Percentiles rank a stretch among this genome's conserved stretches.
phyloP scores from a whole-genome alignment of 2,888 invertebrate species.

The Nesidiocoris tenuis region DNA sequence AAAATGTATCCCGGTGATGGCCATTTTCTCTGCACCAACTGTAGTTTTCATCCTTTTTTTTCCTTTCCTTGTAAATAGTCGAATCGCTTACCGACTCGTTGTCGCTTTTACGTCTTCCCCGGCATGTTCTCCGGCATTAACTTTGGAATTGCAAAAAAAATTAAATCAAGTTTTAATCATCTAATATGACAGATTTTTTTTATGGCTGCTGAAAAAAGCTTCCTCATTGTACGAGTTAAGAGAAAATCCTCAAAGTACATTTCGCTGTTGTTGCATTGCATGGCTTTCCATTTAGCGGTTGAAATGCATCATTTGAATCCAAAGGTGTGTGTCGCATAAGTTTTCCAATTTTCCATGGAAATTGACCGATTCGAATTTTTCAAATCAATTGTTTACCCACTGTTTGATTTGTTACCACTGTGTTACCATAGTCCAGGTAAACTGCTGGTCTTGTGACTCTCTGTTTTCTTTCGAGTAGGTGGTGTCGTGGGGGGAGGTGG shows the following conservation, averaged over 20 bases:
- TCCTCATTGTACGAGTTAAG: no score
- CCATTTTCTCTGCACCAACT: not conserved
- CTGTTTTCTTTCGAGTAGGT: conserved; percentile 60
- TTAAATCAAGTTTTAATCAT: no score
- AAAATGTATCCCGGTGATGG: conserved; percentile 3
- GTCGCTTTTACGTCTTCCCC: not conserved
- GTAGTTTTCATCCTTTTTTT: not conserved
- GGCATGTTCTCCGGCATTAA: not conserved
- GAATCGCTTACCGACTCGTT: no score
- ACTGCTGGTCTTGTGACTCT: conserved; percentile 45
- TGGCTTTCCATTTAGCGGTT: conserved; percentile 40
- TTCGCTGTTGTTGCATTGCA: conserved; percentile 33
- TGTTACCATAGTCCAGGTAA: conserved; percentile 16
- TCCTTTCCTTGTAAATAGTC: not conserved
- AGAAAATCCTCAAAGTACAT: not conserved
- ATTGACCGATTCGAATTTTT: no score
- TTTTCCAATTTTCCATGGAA: conserved; percentile 18
- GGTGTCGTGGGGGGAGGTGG: conserved; percentile 54
- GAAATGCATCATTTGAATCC: conserved; percentile 16
- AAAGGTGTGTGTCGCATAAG: conserved; percentile 48
- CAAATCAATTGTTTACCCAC: no score
- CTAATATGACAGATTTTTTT: no score
- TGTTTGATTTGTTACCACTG: no score
- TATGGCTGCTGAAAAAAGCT: no score
- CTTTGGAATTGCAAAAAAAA: not conserved